Evolutionary conservation across 1,140 invertebrate species (phyloP), one percentile per base, ranked within the genome.

Genomic region (Bombus vancouverensis): DNA sequence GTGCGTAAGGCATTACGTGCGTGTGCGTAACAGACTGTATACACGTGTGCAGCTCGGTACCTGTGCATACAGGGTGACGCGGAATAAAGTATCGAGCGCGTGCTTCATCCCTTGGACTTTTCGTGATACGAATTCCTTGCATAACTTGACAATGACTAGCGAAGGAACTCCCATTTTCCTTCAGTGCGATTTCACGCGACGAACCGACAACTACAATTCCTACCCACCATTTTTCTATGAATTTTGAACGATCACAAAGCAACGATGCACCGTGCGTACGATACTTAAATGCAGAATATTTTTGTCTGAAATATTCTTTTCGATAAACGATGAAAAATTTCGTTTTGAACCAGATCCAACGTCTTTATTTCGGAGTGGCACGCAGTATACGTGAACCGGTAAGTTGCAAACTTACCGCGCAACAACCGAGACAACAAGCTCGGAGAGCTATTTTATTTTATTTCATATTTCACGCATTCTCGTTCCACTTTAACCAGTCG

Each of bases 31-130:
- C 66, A 87, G 68, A 78, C 74, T 75, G 76, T 68, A 83, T 57
- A 84, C 71, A 77, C 84, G 88, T 86, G 88, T 87, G 85, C 83
- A 77, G 71, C 75, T 72, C 9, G 57, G 71, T 88, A 90, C 90
- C 90, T 91, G 90, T 90, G 72, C 80, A 90, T 90, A 91, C 87
- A 81, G 75, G 89, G 90, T 91, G 90, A 57, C 81, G 47, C 76
- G 42, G 13, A 79, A 59, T 44, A 70, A 85, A 66, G 28, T 34
- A 34, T 57, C 57, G 57, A 15, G 25, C 62, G 2, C 44, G 10
- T 22, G 22, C 42, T 3, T 57, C 42, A 34, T 59, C 25, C 84
- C 37, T 32, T 1, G 37, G 18, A 28, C 22, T 57, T 81, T 74
- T 68, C 34, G 34, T 53, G 18, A 68, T 57, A 57, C 84, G 28